Percentiles rank a stretch among this genome's conserved stretches.
These are phyloP conservation scores for Acromyrmex charruanus DNA, from an alignment of 1,140 invertebrate genomes.

Conservation along the genomic window DNA sequence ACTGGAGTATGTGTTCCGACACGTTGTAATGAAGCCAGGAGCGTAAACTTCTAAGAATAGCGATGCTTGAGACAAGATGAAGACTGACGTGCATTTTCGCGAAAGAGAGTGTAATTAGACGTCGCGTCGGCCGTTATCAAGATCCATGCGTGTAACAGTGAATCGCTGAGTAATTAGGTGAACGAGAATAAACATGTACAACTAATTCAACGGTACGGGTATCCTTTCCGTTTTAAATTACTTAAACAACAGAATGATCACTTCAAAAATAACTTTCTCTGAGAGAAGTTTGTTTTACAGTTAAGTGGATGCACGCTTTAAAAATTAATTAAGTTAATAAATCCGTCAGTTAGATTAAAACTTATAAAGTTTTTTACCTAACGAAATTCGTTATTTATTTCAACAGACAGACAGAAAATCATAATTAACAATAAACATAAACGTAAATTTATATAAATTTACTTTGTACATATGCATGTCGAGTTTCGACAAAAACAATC, in stretches of 20 bases:
- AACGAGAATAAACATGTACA: constrained; percentile 22
- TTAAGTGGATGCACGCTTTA: background rate
- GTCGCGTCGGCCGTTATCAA: constrained; percentile 33
- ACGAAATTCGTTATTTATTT: background rate
- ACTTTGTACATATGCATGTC: too few relatives aligned
- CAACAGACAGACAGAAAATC: too few relatives aligned
- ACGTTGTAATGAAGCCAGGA: constrained; percentile 14
- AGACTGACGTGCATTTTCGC: constrained; percentile 48
- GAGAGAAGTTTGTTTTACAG: background rate
- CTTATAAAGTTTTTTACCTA: background rate
- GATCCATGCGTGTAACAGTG: constrained; percentile 43
- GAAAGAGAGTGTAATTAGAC: constrained; percentile 54
- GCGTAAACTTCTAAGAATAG: constrained; percentile 50
- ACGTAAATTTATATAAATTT: background rate
- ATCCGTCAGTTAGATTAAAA: too few relatives aligned
- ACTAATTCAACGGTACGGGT: background rate
- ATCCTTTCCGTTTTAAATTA: background rate
- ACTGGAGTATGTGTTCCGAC: background rate
- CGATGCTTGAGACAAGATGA: constrained; percentile 24
- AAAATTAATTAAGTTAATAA: background rate
- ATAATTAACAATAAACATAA: background rate
- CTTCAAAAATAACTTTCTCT: background rate
- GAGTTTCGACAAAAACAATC: background rate
- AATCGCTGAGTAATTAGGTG: constrained; percentile 45
- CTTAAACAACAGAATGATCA: background rate